A percentile compares a stretch with the other conserved stretches of the same genome.
Evolutionary conservation across 2,888 invertebrate species (phyloP).

Genomic region (Embidobia sp.): DNA sequence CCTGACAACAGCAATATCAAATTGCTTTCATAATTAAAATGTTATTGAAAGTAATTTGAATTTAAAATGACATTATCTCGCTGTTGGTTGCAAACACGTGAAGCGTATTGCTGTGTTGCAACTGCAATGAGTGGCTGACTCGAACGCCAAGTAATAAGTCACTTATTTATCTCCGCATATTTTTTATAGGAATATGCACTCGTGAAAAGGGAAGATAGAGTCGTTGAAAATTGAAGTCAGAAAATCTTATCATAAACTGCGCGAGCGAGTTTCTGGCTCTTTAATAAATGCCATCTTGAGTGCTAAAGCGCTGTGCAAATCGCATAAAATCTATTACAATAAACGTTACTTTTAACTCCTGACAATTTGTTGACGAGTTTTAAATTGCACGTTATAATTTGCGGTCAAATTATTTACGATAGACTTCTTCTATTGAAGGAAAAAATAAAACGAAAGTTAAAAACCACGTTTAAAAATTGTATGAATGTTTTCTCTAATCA

Average conservation of each 20-base stretch:
- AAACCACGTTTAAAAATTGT: too few relatives aligned
- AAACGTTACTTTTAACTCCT: conserved; percentile 15
- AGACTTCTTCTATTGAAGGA: too few relatives aligned
- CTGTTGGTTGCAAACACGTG: too few relatives aligned
- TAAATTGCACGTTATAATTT: too few relatives aligned
- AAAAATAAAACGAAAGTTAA: too few relatives aligned
- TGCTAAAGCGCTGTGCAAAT: conserved; percentile 39
- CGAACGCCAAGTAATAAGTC: conserved; percentile 1
- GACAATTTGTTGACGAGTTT: too few relatives aligned
- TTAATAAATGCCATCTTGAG: conserved; percentile 41
- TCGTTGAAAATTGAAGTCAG: conserved; percentile 35
- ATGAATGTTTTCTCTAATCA: too few relatives aligned
- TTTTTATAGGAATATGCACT: conserved; percentile 13
- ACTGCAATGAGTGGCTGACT: neutral
- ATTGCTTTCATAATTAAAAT: too few relatives aligned
- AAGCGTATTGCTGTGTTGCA: neutral
- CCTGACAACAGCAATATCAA: too few relatives aligned
- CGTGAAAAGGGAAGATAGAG: conserved; percentile 4
- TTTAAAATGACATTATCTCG: too few relatives aligned
- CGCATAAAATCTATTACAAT: conserved; percentile 39
- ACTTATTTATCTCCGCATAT: conserved; percentile 6
- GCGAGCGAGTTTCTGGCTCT: conserved; percentile 26
- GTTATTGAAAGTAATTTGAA: too few relatives aligned
- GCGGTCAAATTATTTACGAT: too few relatives aligned
- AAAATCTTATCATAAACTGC: conserved; percentile 43